phyloP scores from a whole-genome alignment of 2,888 invertebrate genomes.

The Cynaeus angustus region DNA sequence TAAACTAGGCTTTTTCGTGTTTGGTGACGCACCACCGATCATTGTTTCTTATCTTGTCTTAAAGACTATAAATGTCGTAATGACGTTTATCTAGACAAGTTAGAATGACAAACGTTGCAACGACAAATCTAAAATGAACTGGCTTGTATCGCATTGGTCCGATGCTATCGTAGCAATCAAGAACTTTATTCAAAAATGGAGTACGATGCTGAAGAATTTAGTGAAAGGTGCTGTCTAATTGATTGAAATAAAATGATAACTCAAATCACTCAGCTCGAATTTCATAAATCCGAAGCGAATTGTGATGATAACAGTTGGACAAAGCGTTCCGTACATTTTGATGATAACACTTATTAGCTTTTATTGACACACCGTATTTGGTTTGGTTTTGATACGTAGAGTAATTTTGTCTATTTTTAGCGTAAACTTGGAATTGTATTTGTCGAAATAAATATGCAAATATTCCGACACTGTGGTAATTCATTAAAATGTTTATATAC shows the following conservation, averaged over 20 bases:
- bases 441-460: too few relatives aligned
- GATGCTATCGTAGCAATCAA: slow-evolving; percentile 37
- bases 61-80: slow-evolving; percentile 36
- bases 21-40: too few relatives aligned
- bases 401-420: background rate
- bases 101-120: slow-evolving; percentile 29
- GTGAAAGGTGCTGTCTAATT: slow-evolving; percentile 41
- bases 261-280: slow-evolving; percentile 10
- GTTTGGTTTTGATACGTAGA: background rate
- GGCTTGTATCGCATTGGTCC: slow-evolving; percentile 25
- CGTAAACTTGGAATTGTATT: background rate
- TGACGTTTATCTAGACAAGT: background rate
- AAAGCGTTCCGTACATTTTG: slow-evolving; percentile 5
- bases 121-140: slow-evolving; percentile 37
- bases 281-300: background rate
- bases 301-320: background rate
- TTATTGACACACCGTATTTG: slow-evolving; percentile 16
- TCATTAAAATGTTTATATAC: background rate
- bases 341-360: slow-evolving; percentile 3
- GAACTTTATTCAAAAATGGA: slow-evolving; percentile 32
- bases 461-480: background rate
- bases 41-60: slow-evolving; percentile 19
- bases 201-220: slow-evolving; percentile 27
- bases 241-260: slow-evolving; percentile 29
- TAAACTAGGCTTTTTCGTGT: slow-evolving; percentile 17